phyloP scores from a whole-genome alignment of 1,140 invertebrate genomes.

The Atopsyche davidsoni region DNA sequence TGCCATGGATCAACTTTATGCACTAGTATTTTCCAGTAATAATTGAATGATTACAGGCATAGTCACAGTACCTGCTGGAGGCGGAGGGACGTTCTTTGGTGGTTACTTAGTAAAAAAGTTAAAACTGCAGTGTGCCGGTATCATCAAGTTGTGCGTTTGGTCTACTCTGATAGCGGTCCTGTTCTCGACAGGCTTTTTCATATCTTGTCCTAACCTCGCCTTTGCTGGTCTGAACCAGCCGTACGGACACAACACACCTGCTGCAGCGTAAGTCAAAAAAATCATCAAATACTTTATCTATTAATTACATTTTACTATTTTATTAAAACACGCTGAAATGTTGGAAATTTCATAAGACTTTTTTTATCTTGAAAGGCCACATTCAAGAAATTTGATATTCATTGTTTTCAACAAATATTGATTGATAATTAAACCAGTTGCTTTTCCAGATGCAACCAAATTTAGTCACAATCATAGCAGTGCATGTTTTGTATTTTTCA shows the following conservation, averaged over 20 bases:
- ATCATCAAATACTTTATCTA: neutral
- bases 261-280: conserved; percentile 40
- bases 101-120: conserved; percentile 73
- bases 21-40: too few relatives aligned
- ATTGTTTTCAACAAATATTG: too few relatives aligned
- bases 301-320: neutral
- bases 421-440: too few relatives aligned
- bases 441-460: too few relatives aligned
- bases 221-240: conserved; percentile 68
- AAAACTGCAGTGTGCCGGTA: conserved; percentile 65
- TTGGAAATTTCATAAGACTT: too few relatives aligned
- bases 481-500: too few relatives aligned
- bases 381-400: too few relatives aligned
- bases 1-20: too few relatives aligned
- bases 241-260: conserved; percentile 42
- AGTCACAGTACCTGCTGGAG: conserved; percentile 66
- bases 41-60: too few relatives aligned
- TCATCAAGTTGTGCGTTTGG: conserved; percentile 66
- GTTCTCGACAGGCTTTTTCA: conserved; percentile 60
- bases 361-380: too few relatives aligned
- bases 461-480: too few relatives aligned
- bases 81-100: conserved; percentile 73
- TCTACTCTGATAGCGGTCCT: conserved; percentile 54
- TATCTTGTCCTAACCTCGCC: conserved; percentile 66
- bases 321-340: neutral